These are phyloP conservation scores for Eilema sororculum DNA, from an alignment of 2,888 invertebrate species.

Conservation along the genomic window DNA sequence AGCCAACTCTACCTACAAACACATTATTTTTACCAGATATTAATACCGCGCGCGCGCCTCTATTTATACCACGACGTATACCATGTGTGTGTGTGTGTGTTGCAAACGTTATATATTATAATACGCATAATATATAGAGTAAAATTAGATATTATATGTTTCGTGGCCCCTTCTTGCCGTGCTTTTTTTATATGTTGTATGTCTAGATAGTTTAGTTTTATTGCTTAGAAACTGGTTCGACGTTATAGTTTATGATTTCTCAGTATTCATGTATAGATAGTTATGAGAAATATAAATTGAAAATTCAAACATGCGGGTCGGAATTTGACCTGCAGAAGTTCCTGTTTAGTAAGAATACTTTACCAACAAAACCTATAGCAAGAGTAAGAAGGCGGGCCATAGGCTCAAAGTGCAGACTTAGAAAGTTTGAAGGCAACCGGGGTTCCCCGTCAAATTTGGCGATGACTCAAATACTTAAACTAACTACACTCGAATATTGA, in stretches of 20 bases:
- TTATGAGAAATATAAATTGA: not conserved
- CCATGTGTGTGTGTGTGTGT: constrained; percentile 41
- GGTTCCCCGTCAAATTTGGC: too few relatives aligned
- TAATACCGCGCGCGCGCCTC: constrained; percentile 66
- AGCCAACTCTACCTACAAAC: constrained; percentile 57
- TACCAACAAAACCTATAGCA: not conserved
- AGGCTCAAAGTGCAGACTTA: too few relatives aligned
- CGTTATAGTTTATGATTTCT: not conserved
- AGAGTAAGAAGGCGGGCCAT: not conserved
- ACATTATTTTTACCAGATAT: constrained; percentile 72
- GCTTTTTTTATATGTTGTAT: constrained; percentile 35
- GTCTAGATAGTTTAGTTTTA: constrained; percentile 37
- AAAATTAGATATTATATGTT: constrained; percentile 73
- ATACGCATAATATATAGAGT: constrained; percentile 59
- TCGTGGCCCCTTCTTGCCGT: constrained; percentile 58
- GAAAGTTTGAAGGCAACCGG: too few relatives aligned
- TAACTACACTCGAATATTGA: not conserved
- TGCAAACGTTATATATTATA: constrained; percentile 70
- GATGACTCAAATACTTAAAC: too few relatives aligned
- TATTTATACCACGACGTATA: constrained; percentile 55
- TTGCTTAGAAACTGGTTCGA: constrained; percentile 16
- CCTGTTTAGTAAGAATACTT: not conserved
- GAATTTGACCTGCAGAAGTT: not conserved
- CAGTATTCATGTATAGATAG: not conserved
- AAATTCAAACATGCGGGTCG: not conserved